Percentiles rank a stretch among this genome's conserved stretches.
These are phyloP conservation scores for Hydrotaea cyrtoneurina DNA, from an alignment of 2,888 invertebrate species.

Conservation along the genomic window DNA sequence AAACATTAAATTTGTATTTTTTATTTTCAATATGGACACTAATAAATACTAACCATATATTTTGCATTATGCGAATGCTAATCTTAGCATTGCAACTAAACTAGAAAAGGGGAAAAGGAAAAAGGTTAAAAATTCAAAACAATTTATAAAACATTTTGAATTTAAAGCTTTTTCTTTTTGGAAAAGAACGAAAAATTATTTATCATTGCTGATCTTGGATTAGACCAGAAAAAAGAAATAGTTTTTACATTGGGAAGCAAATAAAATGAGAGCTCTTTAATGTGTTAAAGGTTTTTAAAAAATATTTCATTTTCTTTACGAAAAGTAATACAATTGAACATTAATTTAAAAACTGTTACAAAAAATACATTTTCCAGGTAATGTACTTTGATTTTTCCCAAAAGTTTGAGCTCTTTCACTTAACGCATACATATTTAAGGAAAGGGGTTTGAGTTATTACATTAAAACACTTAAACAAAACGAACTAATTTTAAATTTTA, in stretches of 20 bases:
- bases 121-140: slow-evolving; percentile 10
- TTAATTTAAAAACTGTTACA: slow-evolving; percentile 39
- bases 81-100: background rate
- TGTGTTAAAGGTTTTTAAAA: background rate
- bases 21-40: slow-evolving; percentile 27
- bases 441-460: background rate
- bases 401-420: slow-evolving; percentile 23
- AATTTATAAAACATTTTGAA: slow-evolving; percentile 37
- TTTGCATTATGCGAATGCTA: background rate
- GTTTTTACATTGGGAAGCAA: slow-evolving; percentile 18
- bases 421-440: background rate
- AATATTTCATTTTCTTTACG: slow-evolving; percentile 27
- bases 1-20: slow-evolving; percentile 32
- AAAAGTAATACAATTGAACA: slow-evolving; percentile 36
- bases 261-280: background rate
- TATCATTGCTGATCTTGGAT: slow-evolving; percentile 40
- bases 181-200: slow-evolving; percentile 37
- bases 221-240: slow-evolving; percentile 55
- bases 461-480: slow-evolving; percentile 49
- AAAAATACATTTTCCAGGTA: slow-evolving; percentile 55
- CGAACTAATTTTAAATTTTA: slow-evolving; percentile 60
- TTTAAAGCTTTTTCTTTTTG: slow-evolving; percentile 35
- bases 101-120: background rate
- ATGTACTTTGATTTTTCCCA: slow-evolving; percentile 52
- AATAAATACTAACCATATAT: slow-evolving; percentile 19